These are phyloP conservation scores for Baryphthengus martii DNA, from an alignment of 2,113 vertebrate species.

Conservation along the genomic window DNA sequence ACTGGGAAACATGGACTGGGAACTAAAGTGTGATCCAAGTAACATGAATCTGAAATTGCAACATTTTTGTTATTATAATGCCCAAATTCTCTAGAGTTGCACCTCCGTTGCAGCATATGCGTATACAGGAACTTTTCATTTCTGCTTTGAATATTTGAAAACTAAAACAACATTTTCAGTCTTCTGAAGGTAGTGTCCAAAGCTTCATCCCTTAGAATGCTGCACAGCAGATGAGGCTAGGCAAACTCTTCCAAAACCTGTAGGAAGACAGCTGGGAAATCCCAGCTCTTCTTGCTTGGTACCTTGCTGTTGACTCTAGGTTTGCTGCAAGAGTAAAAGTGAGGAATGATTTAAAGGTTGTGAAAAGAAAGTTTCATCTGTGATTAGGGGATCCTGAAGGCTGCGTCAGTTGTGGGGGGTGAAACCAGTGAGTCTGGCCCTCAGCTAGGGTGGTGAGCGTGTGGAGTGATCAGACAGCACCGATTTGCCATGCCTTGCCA, in stretches of 20 bases:
- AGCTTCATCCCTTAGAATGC: neutral
- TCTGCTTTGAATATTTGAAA: neutral
- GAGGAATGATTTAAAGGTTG: neutral
- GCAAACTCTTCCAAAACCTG: neutral
- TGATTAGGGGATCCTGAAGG: neutral
- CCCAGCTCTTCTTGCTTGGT: neutral
- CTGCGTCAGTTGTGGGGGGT: neutral
- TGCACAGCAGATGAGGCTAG: neutral
- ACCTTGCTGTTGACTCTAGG: neutral
- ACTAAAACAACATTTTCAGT: neutral
- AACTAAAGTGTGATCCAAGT: neutral
- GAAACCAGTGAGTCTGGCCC: neutral
- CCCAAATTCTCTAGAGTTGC: neutral
- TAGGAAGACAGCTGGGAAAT: neutral
- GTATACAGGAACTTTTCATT: neutral
- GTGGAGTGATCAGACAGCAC: neutral
- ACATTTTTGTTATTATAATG: fast-evolving
- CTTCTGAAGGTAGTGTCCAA: neutral
- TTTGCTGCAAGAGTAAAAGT: neutral
- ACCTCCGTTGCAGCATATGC: neutral
- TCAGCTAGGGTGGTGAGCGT: neutral
- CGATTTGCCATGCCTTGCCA: neutral
- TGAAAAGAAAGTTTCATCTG: neutral
- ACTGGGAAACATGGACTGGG: neutral
- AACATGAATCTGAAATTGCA: neutral